Conservation (phyloP, 2,888 invertebrate genomes). For the Thymelicus sylvestris region DNA sequence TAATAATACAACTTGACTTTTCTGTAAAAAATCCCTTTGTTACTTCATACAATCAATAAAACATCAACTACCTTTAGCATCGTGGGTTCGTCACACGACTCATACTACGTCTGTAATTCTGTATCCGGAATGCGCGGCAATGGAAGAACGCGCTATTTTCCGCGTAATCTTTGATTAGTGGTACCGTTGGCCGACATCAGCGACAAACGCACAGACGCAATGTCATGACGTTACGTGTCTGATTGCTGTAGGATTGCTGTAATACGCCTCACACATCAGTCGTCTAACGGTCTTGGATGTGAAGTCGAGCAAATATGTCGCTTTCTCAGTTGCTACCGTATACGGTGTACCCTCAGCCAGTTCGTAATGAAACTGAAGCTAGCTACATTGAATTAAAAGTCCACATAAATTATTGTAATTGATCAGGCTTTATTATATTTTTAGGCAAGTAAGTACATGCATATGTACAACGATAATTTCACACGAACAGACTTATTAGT, state of each 20-base stretch:
- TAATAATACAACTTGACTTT: too few relatives aligned
- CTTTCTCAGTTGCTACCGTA: constrained; percentile 20
- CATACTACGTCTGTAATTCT: constrained; percentile 12
- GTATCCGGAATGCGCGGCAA: constrained; percentile 55
- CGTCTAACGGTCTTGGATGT: constrained; percentile 31
- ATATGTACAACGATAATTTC: too few relatives aligned
- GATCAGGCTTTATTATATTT: too few relatives aligned
- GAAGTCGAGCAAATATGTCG: constrained; percentile 31
- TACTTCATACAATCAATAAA: not conserved
- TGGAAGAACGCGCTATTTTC: constrained; percentile 62
- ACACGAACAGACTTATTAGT: too few relatives aligned
- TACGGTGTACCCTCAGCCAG: not conserved
- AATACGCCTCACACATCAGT: constrained; percentile 29
- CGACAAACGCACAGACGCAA: constrained; percentile 37
- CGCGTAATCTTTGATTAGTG: constrained; percentile 66
- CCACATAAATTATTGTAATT: too few relatives aligned
- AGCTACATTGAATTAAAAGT: too few relatives aligned
- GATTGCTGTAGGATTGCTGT: constrained; percentile 21
- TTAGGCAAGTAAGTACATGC: too few relatives aligned
- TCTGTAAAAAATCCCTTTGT: not conserved
- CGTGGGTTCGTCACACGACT: constrained; percentile 47
- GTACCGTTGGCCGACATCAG: constrained; percentile 64
- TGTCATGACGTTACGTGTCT: constrained; percentile 35
- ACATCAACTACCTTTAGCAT: constrained; percentile 10
- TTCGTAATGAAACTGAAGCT: too few relatives aligned